Conservation (phyloP, 2,113 vertebrate genomes). For the Cygnus atratus region DNA sequence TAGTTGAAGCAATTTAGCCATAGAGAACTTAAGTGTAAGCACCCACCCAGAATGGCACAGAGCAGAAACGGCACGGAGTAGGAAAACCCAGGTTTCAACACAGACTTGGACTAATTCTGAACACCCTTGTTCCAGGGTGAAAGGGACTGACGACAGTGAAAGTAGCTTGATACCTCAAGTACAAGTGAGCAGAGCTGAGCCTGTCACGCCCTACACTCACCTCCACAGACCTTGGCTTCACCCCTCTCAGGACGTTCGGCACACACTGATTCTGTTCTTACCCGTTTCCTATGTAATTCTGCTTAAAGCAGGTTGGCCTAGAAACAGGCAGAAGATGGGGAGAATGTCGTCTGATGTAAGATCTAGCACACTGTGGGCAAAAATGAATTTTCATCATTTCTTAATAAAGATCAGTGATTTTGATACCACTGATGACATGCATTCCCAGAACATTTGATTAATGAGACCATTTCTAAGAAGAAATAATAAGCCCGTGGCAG, state of each 20-base stretch:
- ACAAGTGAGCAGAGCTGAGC: background rate
- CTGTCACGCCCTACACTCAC: too few species aligned
- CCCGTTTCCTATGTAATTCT: background rate
- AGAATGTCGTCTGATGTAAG: background rate
- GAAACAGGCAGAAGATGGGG: background rate
- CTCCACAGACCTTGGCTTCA: background rate
- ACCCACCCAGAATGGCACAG: accelerated
- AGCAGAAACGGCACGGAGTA: too few species aligned
- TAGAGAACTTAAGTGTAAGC: accelerated
- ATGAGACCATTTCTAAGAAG: conserved; percentile 36
- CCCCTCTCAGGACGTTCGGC: background rate
- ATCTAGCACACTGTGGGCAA: background rate
- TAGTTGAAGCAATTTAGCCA: accelerated
- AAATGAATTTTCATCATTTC: background rate
- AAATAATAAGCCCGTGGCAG: conserved; percentile 40
- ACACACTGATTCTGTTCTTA: background rate
- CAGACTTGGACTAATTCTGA: background rate
- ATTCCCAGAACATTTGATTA: conserved; percentile 61
- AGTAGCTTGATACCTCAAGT: too few species aligned
- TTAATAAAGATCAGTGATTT: conserved; percentile 30
- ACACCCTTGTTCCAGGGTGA: background rate
- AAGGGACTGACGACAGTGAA: too few species aligned
- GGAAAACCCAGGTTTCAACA: too few species aligned
- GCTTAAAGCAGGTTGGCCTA: background rate
- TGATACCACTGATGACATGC: conserved; percentile 6